Conservation (phyloP, 2,797 vertebrate genomes). For the Ara ararauna region DNA sequence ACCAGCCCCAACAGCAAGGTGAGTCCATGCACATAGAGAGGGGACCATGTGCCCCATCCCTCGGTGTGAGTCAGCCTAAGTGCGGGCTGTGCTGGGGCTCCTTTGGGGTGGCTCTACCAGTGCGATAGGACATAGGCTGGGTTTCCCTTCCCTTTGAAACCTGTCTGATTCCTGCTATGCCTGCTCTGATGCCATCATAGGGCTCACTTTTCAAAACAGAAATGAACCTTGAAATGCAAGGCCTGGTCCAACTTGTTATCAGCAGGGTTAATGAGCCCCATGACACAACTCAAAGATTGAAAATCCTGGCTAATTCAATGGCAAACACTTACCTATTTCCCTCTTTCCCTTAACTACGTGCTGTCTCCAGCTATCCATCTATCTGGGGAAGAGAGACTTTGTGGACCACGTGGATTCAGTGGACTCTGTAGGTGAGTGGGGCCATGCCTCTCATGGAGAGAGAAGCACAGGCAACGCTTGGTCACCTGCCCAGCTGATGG, state of each 20-base stretch:
- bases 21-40: conserved; percentile 5
- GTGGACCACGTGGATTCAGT: conserved; percentile 87
- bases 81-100: neutral
- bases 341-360: neutral
- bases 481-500: neutral
- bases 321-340: neutral
- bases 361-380: conserved; percentile 84
- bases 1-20: conserved; percentile 87
- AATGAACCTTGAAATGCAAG: neutral
- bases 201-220: neutral
- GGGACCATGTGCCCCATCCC: rapidly evolving
- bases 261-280: neutral
- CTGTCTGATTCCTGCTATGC: neutral
- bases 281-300: rapidly evolving
- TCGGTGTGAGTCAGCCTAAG: neutral
- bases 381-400: conserved; percentile 90
- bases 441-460: rapidly evolving
- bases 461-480: rapidly evolving
- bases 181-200: rapidly evolving
- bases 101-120: neutral
- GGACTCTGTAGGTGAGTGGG: conserved; percentile 85
- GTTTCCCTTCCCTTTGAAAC: neutral
- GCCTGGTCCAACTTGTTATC: neutral
- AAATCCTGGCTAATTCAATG: no score
- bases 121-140: rapidly evolving